Evolutionary conservation across 2,797 vertebrate species (phyloP).

Genomic region (Geotrypetes seraphini): DNA sequence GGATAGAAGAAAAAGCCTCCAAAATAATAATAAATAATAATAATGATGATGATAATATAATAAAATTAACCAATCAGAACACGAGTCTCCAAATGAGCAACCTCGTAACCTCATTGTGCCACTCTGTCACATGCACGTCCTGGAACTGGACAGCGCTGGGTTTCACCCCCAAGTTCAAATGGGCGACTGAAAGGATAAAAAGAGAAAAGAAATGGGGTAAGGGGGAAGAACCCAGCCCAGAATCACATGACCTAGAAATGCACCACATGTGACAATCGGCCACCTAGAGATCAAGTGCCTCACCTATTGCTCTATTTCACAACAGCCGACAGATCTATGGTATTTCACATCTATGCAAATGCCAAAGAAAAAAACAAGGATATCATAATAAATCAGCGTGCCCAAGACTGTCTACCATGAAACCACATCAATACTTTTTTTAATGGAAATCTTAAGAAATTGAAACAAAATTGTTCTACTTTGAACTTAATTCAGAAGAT

Average conservation of each 20-base stretch:
- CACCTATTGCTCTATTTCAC: not conserved
- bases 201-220: conserved; percentile 2
- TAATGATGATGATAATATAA: conserved; percentile 15
- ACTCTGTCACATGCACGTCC: conserved; percentile 76
- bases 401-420: not conserved
- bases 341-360: no score
- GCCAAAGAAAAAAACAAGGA: no score
- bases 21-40: conserved; percentile 43
- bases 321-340: not conserved
- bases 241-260: conserved; percentile 55
- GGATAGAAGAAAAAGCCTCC: conserved; percentile 78
- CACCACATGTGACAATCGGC: conserved; percentile 10
- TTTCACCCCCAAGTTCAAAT: conserved; percentile 18
- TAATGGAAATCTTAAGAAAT: not conserved
- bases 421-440: not conserved
- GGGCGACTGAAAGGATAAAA: conserved; percentile 1
- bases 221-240: conserved; percentile 17
- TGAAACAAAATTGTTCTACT: not conserved
- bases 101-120: conserved; percentile 91
- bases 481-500: not conserved
- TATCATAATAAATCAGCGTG: not conserved
- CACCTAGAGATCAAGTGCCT: not conserved
- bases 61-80: conserved; percentile 25
- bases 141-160: conserved; percentile 71
- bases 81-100: conserved; percentile 67